Percentiles rank a stretch among this genome's conserved stretches.
These are phyloP conservation scores for Eulemur coronatus DNA, from an alignment of 2,797 vertebrate species.

Conservation along the genomic window DNA sequence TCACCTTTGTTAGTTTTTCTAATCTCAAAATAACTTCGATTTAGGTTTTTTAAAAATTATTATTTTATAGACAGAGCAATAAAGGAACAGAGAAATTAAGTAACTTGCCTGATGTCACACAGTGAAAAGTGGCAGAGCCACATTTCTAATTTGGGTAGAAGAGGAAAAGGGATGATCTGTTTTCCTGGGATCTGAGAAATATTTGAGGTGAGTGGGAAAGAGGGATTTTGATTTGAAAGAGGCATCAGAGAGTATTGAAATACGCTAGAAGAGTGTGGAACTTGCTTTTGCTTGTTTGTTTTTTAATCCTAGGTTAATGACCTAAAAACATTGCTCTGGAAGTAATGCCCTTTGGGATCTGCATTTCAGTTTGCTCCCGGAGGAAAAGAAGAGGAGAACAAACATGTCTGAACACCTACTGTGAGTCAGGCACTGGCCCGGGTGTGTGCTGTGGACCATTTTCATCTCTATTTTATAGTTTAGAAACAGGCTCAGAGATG, in stretches of 20 bases:
- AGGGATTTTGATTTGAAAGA: neutral
- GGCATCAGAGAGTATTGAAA: neutral
- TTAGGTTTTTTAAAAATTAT: neutral
- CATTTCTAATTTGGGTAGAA: neutral
- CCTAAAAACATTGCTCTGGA: neutral
- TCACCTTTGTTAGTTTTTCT: neutral
- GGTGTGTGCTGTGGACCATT: neutral
- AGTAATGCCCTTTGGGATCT: neutral
- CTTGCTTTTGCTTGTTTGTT: neutral
- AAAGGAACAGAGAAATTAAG: neutral
- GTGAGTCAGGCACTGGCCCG: neutral
- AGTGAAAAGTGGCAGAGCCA: neutral
- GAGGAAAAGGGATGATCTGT: neutral
- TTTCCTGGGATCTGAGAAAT: neutral
- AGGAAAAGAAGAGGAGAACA: neutral
- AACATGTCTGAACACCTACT: neutral
- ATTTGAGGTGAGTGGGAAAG: neutral
- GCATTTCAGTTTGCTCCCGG: neutral
- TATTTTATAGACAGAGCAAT: neutral
- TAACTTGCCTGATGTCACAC: neutral
- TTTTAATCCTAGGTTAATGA: neutral
- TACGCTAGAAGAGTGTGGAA: neutral
- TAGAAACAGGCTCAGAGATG: neutral
- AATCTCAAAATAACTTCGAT: neutral
- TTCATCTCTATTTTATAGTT: neutral